Base-by-base conservation (phyloP, 2,797 vertebrate species). In the Todus mexicanus region DNA sequence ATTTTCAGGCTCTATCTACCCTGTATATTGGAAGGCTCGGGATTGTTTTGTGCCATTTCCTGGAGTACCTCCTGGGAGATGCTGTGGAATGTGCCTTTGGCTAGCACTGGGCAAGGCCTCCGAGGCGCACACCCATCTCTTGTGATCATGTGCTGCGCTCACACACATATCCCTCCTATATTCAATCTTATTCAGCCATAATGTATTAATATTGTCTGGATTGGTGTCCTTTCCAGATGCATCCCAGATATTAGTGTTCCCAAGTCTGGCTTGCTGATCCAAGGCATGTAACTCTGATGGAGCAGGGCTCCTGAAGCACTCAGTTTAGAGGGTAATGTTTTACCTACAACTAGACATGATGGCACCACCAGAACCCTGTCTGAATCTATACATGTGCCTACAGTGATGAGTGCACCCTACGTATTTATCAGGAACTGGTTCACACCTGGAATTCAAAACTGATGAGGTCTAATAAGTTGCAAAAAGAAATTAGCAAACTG, bases 211-310 rank as follows among this genome's bases (percentile, higher is more conserved):
- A 63, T 16, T 77, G 42, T 72, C 29, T 43, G 57, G 47, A 77
- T 15, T 40, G 57, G n/a, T n/a, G 78, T 93, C 69, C 84, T 94
- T 94, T 83, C 93, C 90, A 90, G 93, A 80, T 87, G 84, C 94
- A 94, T 82, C 75, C 69, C 87, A 94, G 92, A 92, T 31, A 74
- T 1, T 72, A 72, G 33, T 29, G 65, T 35, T 73, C 78, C 84
- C 75, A 84, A 85, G 45, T 50, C 42, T 75, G 50, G 47, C 78
- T 87, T 83, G 87, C 87, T 92, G 84, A 78, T 72, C 60, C 59
- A 61, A 92, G 73, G 40, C 59, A 27, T 16, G 38, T 13, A 89
- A 33, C 57, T 38, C 31, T 37, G 76, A 70, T 27, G 90, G 73
- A 79, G 70, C 45, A 51, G 75, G 50, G 51, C 11, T 91, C 56